These are phyloP conservation scores for Caenorhabditis macrosperma DNA, from an alignment of 2,888 invertebrate genomes.

Conservation along the genomic window DNA sequence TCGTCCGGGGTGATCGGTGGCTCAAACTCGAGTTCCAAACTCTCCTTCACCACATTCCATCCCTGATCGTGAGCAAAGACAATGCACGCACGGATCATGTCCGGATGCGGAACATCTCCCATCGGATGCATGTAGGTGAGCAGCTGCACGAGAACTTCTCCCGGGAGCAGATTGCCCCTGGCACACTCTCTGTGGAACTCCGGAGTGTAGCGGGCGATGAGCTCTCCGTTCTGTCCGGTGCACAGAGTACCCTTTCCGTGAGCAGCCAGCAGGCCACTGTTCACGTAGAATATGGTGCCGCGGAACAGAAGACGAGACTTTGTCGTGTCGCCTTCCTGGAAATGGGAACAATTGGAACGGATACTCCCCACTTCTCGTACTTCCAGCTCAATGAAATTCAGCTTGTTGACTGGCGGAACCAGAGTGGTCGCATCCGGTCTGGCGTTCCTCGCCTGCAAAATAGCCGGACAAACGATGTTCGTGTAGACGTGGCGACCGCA, in stretches of 20 bases:
- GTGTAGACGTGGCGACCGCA: conserved; percentile 64
- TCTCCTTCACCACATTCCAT: conserved; percentile 65
- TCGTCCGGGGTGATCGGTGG: conserved; percentile 60
- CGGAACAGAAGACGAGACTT: conserved; percentile 58
- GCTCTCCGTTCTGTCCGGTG: conserved; percentile 60
- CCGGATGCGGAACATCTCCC: conserved; percentile 55
- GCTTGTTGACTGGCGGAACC: conserved; percentile 2
- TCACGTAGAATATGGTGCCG: conserved; percentile 67
- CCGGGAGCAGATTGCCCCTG: conserved; percentile 49
- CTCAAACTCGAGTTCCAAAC: conserved; percentile 64
- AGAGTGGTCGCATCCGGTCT: conserved; percentile 42
- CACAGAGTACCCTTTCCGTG: conserved; percentile 61
- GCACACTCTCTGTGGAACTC: conserved; percentile 63
- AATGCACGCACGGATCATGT: conserved; percentile 68
- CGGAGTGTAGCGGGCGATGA: conserved; percentile 60
- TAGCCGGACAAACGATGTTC: conserved; percentile 67
- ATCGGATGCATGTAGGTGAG: conserved; percentile 64
- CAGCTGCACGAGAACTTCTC: conserved; percentile 64
- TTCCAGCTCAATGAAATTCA: conserved; percentile 39
- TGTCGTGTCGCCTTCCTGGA: conserved; percentile 38
- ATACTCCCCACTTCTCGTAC: not conserved
- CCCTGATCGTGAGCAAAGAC: conserved; percentile 68
- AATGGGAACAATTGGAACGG: not conserved
- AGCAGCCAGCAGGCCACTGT: conserved; percentile 65
- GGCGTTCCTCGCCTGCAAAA: conserved; percentile 52